Evolutionary conservation across 2,888 invertebrate species (phyloP).

Genomic region (Cybosia mesomella): DNA sequence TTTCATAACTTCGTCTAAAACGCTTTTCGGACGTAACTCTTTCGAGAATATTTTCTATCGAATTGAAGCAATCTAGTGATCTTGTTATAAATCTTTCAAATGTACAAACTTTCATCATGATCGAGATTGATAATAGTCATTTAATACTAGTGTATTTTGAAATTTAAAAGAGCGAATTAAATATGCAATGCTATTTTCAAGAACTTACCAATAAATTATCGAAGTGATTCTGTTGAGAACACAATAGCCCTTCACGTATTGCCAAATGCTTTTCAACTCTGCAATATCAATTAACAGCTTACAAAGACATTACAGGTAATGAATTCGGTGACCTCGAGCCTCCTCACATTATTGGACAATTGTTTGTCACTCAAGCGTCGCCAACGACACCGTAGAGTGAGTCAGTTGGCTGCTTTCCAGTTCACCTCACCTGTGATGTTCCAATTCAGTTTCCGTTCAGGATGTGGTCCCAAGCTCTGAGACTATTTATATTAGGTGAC

Average conservation of each 20-base stretch:
- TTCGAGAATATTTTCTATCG: conserved; percentile 10
- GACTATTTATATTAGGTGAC: conserved; percentile 74
- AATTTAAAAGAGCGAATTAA: background rate
- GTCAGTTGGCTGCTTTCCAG: conserved; percentile 74
- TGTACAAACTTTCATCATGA: background rate
- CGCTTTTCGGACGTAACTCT: conserved; percentile 5
- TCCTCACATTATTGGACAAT: conserved; percentile 53
- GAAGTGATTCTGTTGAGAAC: background rate
- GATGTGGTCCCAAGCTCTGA: conserved; percentile 64
- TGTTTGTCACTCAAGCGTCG: conserved; percentile 50
- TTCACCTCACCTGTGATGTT: conserved; percentile 75
- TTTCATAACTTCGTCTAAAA: conserved; percentile 32
- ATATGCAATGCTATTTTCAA: background rate
- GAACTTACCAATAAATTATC: background rate
- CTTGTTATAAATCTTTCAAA: conserved; percentile 1
- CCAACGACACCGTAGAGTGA: conserved; percentile 53
- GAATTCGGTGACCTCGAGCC: conserved; percentile 49
- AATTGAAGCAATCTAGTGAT: conserved; percentile 5
- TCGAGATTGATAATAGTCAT: background rate
- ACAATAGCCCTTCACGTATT: conserved; percentile 28
- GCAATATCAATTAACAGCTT: conserved; percentile 39
- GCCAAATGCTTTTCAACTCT: conserved; percentile 41
- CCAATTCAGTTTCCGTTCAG: conserved; percentile 75
- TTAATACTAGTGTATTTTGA: background rate
- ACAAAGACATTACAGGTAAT: conserved; percentile 46